These are phyloP conservation scores for Sthenelais limicola DNA, from an alignment of 2,888 invertebrate species.

Conservation along the genomic window DNA sequence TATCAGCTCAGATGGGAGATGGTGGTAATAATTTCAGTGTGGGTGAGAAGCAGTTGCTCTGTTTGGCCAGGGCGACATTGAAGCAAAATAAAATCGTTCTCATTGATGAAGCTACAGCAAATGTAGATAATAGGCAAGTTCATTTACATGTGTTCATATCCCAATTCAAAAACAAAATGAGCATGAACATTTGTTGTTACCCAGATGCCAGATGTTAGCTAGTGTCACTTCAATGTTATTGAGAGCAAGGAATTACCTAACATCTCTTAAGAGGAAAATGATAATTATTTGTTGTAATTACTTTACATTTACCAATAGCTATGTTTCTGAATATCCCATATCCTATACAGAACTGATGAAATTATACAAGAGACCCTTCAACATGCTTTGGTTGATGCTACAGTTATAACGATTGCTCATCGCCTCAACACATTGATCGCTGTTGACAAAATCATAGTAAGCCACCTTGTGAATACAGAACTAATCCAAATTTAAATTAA, in stretches of 20 bases:
- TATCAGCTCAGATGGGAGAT: slow-evolving; percentile 15
- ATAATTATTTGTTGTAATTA: no score
- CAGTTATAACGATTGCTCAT: slow-evolving; percentile 16
- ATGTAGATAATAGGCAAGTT: slow-evolving; percentile 13
- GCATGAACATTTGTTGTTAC: no score
- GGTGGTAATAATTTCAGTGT: slow-evolving; percentile 16
- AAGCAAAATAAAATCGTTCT: slow-evolving; percentile 18
- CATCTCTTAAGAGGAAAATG: no score
- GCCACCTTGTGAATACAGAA: no score
- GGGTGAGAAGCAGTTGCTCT: slow-evolving; percentile 8
- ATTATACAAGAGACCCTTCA: background rate
- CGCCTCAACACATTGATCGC: slow-evolving; percentile 10
- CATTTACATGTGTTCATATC: no score
- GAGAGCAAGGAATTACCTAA: no score
- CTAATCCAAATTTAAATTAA: no score
- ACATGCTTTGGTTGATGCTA: background rate
- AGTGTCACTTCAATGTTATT: no score
- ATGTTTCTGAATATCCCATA: no score
- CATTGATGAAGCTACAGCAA: slow-evolving; percentile 26
- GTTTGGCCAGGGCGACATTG: slow-evolving; percentile 10
- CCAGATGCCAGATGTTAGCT: no score
- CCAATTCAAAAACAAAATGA: no score
- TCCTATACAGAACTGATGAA: background rate
- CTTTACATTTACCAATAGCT: no score
- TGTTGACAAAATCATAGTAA: slow-evolving; percentile 24